Evolutionary conservation across 2,888 invertebrate genomes (phyloP).

Genomic region (Stenurella melanura): DNA sequence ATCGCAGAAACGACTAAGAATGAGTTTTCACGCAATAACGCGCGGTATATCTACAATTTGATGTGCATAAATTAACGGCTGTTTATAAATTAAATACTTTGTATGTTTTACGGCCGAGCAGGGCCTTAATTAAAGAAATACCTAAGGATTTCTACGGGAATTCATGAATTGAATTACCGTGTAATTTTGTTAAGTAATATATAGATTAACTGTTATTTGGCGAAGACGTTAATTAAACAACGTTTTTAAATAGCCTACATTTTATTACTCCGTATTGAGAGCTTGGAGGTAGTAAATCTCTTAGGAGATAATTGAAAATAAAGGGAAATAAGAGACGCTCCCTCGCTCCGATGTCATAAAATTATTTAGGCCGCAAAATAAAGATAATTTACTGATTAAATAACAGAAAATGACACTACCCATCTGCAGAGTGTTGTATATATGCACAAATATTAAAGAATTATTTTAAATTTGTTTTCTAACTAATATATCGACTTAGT

Average conservation of each 20-base stretch:
- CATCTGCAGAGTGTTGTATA: too few species aligned
- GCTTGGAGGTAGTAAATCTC: background rate
- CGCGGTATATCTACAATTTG: slow-evolving; percentile 29
- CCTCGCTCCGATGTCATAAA: background rate
- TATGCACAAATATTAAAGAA: too few species aligned
- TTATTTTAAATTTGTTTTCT: too few species aligned
- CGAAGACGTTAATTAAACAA: background rate
- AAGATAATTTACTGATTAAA: too few species aligned
- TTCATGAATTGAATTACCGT: background rate
- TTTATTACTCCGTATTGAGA: background rate
- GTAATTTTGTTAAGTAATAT: slow-evolving; percentile 5
- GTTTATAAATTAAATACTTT: slow-evolving; percentile 43
- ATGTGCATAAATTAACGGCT: slow-evolving; percentile 33
- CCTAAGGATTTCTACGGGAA: slow-evolving; percentile 17
- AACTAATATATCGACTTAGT: too few species aligned
- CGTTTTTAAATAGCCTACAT: slow-evolving; percentile 7
- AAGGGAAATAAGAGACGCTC: background rate
- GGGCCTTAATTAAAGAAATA: slow-evolving; percentile 24
- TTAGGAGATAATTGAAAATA: background rate
- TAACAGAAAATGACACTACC: too few species aligned
- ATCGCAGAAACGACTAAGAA: slow-evolving; percentile 33
- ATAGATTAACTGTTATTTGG: slow-evolving; percentile 6
- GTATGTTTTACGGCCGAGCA: slow-evolving; percentile 23
- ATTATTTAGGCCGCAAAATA: background rate
- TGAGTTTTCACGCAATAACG: slow-evolving; percentile 41